Base-by-base conservation (phyloP, 2,888 invertebrate genomes). In the Drosophila mimica region DNA sequence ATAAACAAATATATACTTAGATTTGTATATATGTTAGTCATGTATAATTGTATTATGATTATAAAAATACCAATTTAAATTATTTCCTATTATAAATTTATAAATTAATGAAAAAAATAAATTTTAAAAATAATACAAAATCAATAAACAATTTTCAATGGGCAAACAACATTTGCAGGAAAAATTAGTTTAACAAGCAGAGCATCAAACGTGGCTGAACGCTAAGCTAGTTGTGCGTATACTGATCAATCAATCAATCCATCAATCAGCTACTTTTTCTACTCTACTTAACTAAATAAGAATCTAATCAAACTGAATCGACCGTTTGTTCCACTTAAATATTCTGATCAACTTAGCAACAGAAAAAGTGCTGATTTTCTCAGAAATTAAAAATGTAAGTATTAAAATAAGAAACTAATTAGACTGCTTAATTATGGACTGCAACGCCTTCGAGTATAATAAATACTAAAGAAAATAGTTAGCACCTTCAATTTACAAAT, bases 1-100 rank as follows among this genome's bases (percentile, higher is more conserved):
- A 49, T 17, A 30, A 17, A 30, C 4, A 30, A 30, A 49, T 28
- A 48, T 48, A 11, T 17, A 9, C 28, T 28, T 13, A 7, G 2
- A 28, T 17, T 6, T 38, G 25, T 38, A 38, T 28, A 25, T 56
- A 56, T 38, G 3, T n/a, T 30, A 56, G 38, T 38, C 56, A 38
- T 13, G 7, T 38, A 30, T 56, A 3, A 38, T 31, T 40, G 48
- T 28, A 43, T 31, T 58, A 51, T 48, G 58, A 20, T 53, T 54
- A 52, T 49, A 31, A 46, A 46, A 59, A 33, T 28, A 54, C 77
- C 70, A 81, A 79, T 74, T 87, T 83, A 81, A 83, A 49, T 87
- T 79, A 82, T 74, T 85, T 33, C 34, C 40, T 34, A 31, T 52
- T 28, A 48, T 25, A 49, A 59, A 53, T 3, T 20, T 58, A 30